These are phyloP conservation scores for Tenthredo distinguenda DNA, from an alignment of 2,888 invertebrate genomes.

Conservation along the genomic window DNA sequence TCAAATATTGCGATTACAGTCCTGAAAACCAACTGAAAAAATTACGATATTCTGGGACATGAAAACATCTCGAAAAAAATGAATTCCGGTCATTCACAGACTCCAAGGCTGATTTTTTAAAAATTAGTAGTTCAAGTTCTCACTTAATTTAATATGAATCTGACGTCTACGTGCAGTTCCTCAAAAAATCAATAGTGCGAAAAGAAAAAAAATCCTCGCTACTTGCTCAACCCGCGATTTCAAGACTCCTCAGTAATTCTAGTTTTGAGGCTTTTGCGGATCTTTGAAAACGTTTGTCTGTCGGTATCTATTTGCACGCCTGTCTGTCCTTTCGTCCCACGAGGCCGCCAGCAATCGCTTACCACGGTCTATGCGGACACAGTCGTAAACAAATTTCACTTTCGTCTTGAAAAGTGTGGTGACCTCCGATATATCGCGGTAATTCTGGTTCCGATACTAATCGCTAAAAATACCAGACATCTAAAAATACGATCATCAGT, in stretches of 20 bases:
- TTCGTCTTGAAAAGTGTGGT: constrained; percentile 15
- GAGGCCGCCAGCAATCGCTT: not conserved
- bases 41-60: not conserved
- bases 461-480: not conserved
- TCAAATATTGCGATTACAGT: no score
- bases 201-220: not conserved
- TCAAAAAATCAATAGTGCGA: not conserved
- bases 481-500: not conserved
- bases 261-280: not conserved
- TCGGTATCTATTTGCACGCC: constrained; percentile 9
- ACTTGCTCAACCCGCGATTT: not conserved
- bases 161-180: not conserved
- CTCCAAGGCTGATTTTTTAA: not conserved
- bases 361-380: not conserved
- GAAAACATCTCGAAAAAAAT: no score
- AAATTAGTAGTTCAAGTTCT: not conserved
- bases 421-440: not conserved
- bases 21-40: not conserved
- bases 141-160: not conserved
- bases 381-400: constrained; percentile 20
- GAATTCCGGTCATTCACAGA: not conserved
- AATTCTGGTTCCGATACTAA: not conserved
- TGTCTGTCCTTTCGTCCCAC: not conserved
- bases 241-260: not conserved
- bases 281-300: not conserved